Evolutionary conservation across 2,797 vertebrate genomes (phyloP).

Genomic region (Parauchenoglanis ngamensis): DNA sequence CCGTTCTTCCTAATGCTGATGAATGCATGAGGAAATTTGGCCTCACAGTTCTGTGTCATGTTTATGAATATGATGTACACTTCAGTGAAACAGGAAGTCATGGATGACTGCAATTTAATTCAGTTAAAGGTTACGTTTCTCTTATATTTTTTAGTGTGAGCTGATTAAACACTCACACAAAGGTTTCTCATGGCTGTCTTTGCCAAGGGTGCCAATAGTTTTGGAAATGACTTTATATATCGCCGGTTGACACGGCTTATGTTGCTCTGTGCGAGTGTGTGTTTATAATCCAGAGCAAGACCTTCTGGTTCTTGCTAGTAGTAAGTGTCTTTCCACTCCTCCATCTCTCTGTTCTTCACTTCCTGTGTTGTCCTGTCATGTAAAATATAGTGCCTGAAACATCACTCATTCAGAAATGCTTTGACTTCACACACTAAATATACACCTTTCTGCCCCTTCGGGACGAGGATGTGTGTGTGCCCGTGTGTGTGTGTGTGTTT

Average conservation of each 20-base stretch:
- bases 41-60: not conserved
- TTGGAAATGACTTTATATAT: not conserved
- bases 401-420: conserved; percentile 33
- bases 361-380: conserved; percentile 39
- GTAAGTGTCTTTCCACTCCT: conserved; percentile 36
- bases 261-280: conserved; percentile 26
- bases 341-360: conserved; percentile 25
- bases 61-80: not conserved
- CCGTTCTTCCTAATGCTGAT: not conserved
- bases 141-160: not conserved
- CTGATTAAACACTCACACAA: not conserved
- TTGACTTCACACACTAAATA: conserved; percentile 20
- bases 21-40: not conserved
- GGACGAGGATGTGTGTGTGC: not conserved
- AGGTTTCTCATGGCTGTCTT: not conserved
- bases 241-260: not conserved
- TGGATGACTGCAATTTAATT: not conserved
- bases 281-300: not conserved
- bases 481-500: not conserved
- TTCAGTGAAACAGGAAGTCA: not conserved
- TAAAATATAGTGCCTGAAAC: conserved; percentile 51
- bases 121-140: not conserved
- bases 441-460: not conserved
- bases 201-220: not conserved
- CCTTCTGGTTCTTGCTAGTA: conserved; percentile 21